Evolutionary conservation across 2,888 invertebrate genomes (phyloP).

Genomic region (Leptogaster cylindrica): DNA sequence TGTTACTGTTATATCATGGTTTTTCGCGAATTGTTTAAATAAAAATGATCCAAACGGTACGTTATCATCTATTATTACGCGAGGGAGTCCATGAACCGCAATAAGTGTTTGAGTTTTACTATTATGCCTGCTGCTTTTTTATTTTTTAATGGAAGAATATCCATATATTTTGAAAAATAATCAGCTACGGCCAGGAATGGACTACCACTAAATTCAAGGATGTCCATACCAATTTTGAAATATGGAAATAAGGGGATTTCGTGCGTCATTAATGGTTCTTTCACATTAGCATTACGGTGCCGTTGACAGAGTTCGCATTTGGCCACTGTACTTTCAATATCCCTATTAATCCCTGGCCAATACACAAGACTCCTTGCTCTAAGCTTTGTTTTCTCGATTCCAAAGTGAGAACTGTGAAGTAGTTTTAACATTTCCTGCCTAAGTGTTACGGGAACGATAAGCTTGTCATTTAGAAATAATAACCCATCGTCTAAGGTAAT

Average conservation of each 20-base stretch:
- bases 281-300: background rate
- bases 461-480: constrained; percentile 13
- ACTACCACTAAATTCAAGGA: constrained; percentile 41
- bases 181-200: constrained; percentile 49
- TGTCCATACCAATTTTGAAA: constrained; percentile 51
- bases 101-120: background rate
- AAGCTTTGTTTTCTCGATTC: constrained; percentile 41
- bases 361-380: constrained; percentile 33
- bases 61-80: constrained; percentile 48
- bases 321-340: constrained; percentile 27
- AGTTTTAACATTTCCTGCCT: background rate
- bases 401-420: constrained; percentile 23
- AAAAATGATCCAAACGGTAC: constrained; percentile 48
- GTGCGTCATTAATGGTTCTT: constrained; percentile 15
- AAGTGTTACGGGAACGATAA: background rate
- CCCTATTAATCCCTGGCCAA: constrained; percentile 25
- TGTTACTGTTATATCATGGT: no score
- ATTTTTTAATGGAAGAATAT: constrained; percentile 30
- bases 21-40: no score
- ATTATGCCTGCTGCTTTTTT: background rate
- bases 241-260: constrained; percentile 14
- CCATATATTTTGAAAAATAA: constrained; percentile 47
- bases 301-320: constrained; percentile 39
- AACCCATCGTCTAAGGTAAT: background rate
- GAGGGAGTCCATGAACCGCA: constrained; percentile 48